Conservation (phyloP, 2,888 invertebrate genomes). For the Sesamia inferens region DNA sequence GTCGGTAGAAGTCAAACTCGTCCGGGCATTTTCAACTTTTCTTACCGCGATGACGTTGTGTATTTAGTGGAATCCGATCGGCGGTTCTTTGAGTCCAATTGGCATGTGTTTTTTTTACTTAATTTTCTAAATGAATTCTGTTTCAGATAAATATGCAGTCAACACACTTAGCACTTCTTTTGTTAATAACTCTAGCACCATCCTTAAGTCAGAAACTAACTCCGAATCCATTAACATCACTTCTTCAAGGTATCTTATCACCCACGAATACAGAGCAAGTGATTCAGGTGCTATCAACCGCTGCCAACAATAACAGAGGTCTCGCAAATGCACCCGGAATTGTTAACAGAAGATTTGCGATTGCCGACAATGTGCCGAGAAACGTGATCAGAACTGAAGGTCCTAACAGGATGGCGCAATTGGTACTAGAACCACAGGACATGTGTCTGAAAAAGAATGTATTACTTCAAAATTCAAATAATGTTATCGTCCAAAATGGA, state of each 20-base stretch:
- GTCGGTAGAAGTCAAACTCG: too few species aligned
- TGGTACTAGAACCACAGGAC: constrained; percentile 4
- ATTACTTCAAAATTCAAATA: constrained; percentile 16
- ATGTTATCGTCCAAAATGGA: not conserved
- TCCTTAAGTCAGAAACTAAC: constrained; percentile 51
- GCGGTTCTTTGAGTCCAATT: too few species aligned
- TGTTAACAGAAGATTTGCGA: constrained; percentile 17
- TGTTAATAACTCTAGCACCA: constrained; percentile 26
- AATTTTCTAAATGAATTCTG: not conserved
- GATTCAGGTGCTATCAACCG: constrained; percentile 59
- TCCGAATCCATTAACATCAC: constrained; percentile 50
- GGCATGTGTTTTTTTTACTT: not conserved
- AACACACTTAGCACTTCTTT: constrained; percentile 19
- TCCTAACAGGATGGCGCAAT: constrained; percentile 4
- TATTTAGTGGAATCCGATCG: too few species aligned
- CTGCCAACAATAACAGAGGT: constrained; percentile 21
- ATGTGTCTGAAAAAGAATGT: constrained; percentile 13
- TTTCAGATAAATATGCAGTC: constrained; percentile 59
- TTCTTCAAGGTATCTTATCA: constrained; percentile 69
- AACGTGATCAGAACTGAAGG: constrained; percentile 16
- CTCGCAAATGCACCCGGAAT: not conserved
- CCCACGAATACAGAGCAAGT: constrained; percentile 66
- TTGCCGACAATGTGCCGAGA: constrained; percentile 39
- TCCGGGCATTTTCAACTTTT: too few species aligned
- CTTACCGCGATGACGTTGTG: too few species aligned